These are phyloP conservation scores for Leptosomus discolor DNA, from an alignment of 2,113 vertebrate genomes.

Conservation along the genomic window DNA sequence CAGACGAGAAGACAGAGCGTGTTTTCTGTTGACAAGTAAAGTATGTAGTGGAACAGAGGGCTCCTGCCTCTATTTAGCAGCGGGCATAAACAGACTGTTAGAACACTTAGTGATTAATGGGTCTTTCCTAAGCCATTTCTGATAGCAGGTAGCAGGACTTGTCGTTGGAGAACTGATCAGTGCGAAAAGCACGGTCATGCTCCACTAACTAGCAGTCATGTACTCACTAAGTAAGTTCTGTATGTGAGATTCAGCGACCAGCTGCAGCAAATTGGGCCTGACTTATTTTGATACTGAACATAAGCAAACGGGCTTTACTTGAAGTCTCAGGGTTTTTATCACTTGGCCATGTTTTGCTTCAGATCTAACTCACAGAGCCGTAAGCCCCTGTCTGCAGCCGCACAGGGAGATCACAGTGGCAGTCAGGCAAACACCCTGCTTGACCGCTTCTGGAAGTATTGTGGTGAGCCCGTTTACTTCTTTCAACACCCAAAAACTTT, in stretches of 20 bases:
- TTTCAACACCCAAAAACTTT: not conserved
- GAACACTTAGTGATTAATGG: not conserved
- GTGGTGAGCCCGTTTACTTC: not conserved
- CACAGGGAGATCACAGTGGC: not conserved
- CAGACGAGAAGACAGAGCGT: not conserved
- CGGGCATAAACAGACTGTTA: not conserved
- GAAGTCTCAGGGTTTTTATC: not conserved
- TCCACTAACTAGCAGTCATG: not conserved
- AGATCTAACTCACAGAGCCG: not conserved
- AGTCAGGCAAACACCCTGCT: not conserved
- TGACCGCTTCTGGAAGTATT: not conserved
- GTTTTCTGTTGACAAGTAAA: not conserved
- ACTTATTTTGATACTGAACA: not conserved
- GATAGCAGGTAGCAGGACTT: not conserved
- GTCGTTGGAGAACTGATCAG: not conserved
- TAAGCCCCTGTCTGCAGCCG: not conserved
- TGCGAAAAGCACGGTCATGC: not conserved
- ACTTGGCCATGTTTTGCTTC: not conserved
- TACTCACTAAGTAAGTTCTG: not conserved
- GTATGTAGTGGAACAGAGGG: not conserved
- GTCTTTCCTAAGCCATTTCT: not conserved
- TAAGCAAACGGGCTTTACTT: not conserved
- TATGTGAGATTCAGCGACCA: not conserved
- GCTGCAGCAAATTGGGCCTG: not conserved
- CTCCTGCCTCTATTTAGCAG: not conserved